Evolutionary conservation across 2,113 vertebrate species (phyloP).

Genomic region (Hyperoodon ampullatus): DNA sequence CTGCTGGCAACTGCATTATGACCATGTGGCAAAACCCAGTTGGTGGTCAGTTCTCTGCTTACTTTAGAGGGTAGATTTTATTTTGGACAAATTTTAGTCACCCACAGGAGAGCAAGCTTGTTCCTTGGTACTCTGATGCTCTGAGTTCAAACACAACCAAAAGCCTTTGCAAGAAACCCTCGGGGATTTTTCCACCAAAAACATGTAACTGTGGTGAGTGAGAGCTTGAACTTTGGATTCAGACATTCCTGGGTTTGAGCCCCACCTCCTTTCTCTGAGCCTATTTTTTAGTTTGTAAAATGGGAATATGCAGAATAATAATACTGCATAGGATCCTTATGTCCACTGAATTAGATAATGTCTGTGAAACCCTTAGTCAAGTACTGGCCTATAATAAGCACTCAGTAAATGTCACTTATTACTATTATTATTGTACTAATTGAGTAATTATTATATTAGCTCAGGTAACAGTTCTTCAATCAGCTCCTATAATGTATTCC

Average conservation of each 20-base stretch:
- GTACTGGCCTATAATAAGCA: background rate
- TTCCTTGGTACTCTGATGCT: background rate
- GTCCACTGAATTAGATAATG: slow-evolving; percentile 19
- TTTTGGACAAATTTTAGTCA: background rate
- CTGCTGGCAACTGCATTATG: background rate
- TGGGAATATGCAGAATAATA: background rate
- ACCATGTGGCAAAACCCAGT: background rate
- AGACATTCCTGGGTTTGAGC: background rate
- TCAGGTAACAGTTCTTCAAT: background rate
- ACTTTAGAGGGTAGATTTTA: background rate
- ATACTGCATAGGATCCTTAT: background rate
- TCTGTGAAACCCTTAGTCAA: background rate
- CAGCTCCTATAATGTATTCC: background rate
- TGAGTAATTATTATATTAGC: slow-evolving; percentile 20
- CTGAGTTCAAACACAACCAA: background rate
- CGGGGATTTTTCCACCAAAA: background rate
- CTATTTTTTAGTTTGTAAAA: slow-evolving; percentile 36
- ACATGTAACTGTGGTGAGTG: background rate
- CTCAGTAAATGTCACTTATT: slow-evolving; percentile 7
- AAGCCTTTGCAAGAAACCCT: background rate
- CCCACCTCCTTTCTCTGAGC: background rate
- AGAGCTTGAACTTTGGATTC: background rate
- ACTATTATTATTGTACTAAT: background rate
- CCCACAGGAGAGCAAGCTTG: background rate
- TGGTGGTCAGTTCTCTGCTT: background rate